phyloP scores from a whole-genome alignment of 2,113 vertebrate species.

The Ameiurus melas region DNA sequence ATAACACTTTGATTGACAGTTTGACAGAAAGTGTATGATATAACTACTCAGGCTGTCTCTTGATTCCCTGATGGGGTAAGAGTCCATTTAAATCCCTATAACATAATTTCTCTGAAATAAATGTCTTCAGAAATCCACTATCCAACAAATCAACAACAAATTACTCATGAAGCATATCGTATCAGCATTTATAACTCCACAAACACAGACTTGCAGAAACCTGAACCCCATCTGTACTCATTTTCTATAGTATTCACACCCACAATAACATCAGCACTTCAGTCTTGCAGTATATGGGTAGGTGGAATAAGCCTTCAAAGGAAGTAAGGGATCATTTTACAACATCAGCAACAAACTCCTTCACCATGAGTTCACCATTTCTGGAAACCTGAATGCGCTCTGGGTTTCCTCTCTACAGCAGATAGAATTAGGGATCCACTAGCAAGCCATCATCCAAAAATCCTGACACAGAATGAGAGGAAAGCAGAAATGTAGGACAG shows the following conservation, averaged over 20 bases:
- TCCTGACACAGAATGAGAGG: no score
- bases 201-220: background rate
- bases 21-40: no score
- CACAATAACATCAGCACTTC: background rate
- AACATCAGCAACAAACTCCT: slow-evolving; percentile 68
- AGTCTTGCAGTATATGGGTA: slow-evolving; percentile 50
- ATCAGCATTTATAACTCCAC: background rate
- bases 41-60: no score
- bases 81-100: slow-evolving; percentile 38
- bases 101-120: slow-evolving; percentile 20
- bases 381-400: slow-evolving; percentile 58
- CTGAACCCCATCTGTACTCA: background rate
- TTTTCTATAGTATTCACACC: background rate
- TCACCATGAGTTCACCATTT: slow-evolving; percentile 73
- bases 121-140: background rate
- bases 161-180: background rate
- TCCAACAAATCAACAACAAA: background rate
- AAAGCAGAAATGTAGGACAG: no score
- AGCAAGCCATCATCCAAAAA: background rate
- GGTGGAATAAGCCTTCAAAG: slow-evolving; percentile 63
- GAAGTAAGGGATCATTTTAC: slow-evolving; percentile 75
- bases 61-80: slow-evolving; percentile 13
- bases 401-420: slow-evolving; percentile 38
- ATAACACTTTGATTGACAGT: no score
- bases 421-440: slow-evolving; percentile 38